Conservation (phyloP, 2,113 vertebrate genomes). For the Bubo bubo region DNA sequence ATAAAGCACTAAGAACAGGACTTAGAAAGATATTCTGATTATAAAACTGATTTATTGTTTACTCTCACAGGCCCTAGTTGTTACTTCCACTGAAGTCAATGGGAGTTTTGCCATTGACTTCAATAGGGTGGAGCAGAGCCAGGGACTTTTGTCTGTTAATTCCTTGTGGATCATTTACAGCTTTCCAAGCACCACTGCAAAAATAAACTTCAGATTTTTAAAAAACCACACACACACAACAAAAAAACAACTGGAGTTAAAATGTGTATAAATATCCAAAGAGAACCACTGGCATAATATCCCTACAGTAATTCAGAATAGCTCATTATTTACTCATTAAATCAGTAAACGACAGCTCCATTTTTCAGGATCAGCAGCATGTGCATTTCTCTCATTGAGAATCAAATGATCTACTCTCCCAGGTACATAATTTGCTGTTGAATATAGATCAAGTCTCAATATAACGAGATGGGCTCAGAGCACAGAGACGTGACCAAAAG, state of each 20-base stretch:
- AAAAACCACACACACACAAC: constrained; percentile 32
- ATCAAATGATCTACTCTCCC: background rate
- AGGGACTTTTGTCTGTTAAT: constrained; percentile 57
- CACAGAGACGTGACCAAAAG: background rate
- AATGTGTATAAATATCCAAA: background rate
- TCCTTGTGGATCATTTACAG: constrained; percentile 64
- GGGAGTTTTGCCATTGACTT: constrained; percentile 23
- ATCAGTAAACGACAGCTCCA: background rate
- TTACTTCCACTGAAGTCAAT: constrained; percentile 33
- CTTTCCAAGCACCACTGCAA: constrained; percentile 55
- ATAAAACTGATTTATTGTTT: background rate
- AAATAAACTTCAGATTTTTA: constrained; percentile 64
- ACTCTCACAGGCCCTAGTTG: background rate
- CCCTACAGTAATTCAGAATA: background rate
- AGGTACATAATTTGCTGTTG: background rate
- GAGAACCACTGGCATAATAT: background rate
- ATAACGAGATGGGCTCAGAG: background rate
- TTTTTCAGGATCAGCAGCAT: background rate
- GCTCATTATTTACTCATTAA: constrained; percentile 37
- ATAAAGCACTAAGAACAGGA: background rate
- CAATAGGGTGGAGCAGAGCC: constrained; percentile 49
- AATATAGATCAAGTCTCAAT: background rate
- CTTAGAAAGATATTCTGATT: background rate
- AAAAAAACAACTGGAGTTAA: constrained; percentile 39
- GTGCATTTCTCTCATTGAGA: background rate